Base-by-base conservation (phyloP, 2,888 invertebrate genomes). In the Rhagonycha lutea region DNA sequence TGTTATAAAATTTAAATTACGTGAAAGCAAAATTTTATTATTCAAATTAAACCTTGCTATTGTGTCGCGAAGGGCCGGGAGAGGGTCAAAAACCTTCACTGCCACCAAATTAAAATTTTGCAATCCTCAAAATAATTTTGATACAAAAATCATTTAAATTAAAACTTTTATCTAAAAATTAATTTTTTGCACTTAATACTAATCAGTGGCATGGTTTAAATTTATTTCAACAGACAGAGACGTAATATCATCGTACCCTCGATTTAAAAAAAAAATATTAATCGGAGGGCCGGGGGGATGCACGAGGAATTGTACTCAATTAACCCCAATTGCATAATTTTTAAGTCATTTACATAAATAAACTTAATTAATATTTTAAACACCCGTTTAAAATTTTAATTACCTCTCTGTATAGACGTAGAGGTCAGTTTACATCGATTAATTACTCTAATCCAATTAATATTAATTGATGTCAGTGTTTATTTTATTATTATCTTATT, bases 401-500 rank as follows among this genome's bases (percentile, higher is more conserved):
- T 47, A 47, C 47, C 7, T 47, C 47, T 47, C 47, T 47, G 47
- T 32, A 12, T 47, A n/a, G n/a, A 47, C n/a, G 47, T 47, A 47
- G 47, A 47, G 47, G 47, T 47, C 47, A 47, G 47, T 47, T 47
- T 47, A n/a, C 47, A 47, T 47, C 4, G 47, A 47, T 47, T 47
- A 47, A 47, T 47, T 47, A n/a, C 47, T n/a, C 47, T n/a, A 47
- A 47, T 47, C 47, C 47, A 47, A 47, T 47, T 65, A 65, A 65
- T 65, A 24, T 24, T 14, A 65, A 65, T 65, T 65, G 23, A 26
- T 24, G 47, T 47, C 47, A 47, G 11, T 24, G 24, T 65, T 61
- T 68, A 14, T 10, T 60, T 26, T 18, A 32, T 68, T 61, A 32
- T 60, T 29, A 78, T 74, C 75, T 74, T 83, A 79, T 76, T 73